A percentile compares a stretch with the other conserved stretches of the same genome.
phyloP scores from a whole-genome alignment of 2,797 vertebrate genomes.

The Cossypha caffra region DNA sequence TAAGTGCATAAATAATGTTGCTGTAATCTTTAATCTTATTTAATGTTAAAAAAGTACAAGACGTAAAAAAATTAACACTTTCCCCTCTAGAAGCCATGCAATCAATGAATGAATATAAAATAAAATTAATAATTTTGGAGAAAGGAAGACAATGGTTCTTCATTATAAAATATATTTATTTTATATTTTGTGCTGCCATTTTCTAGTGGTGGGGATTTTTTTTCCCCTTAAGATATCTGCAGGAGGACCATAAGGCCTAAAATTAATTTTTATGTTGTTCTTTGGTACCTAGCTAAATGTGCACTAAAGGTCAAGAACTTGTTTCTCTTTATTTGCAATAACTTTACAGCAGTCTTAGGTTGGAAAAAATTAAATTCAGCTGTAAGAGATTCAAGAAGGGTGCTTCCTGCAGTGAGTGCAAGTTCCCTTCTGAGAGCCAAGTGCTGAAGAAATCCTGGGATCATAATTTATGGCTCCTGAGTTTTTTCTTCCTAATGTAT shows the following conservation, averaged over 20 bases:
- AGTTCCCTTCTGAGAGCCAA: neutral
- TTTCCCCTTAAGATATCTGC: neutral
- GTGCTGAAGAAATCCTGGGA: neutral
- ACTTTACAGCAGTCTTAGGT: neutral
- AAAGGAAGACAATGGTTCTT: neutral
- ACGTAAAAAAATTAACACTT: neutral
- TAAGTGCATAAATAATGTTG: neutral
- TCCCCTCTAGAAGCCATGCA: neutral
- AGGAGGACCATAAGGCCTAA: neutral
- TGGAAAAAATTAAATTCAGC: neutral
- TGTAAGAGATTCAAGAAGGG: neutral
- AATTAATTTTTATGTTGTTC: neutral
- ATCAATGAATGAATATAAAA: neutral
- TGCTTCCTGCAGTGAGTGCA: neutral
- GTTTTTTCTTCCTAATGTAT: neutral
- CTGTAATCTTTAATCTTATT: neutral
- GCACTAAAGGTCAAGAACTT: neutral
- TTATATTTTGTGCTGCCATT: neutral
- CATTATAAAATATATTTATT: neutral
- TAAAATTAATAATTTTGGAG: neutral
- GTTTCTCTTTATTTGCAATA: neutral
- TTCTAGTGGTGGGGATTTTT: rapidly evolving
- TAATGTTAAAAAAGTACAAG: neutral
- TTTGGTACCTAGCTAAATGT: neutral
- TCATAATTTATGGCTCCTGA: neutral